Evolutionary conservation across 2,888 invertebrate genomes (phyloP), one percentile per base, ranked within the genome.

Genomic region (Drosophila formosana): DNA sequence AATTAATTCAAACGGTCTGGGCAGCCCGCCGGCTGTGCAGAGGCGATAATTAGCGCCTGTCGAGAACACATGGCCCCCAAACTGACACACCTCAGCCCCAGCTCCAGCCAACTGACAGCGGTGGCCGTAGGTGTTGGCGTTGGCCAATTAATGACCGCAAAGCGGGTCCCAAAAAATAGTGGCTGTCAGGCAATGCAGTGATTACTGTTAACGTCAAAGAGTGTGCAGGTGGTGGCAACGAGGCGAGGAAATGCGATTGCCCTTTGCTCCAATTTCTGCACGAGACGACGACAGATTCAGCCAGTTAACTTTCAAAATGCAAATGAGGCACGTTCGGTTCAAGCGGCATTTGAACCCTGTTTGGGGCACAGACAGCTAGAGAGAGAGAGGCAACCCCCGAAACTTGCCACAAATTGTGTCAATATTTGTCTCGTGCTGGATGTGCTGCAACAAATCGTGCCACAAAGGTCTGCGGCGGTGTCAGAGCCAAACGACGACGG

Each of bases 381-480:
- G 26, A 9, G 13, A 4, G n/a, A 39, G 63, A 37, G 74, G 63
- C 52, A 63, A 67, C 51, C 77, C 80, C 28, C 49, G 43, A 67
- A 56, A 66, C 78, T 82, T 86, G 83, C 83, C 83, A 82, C 88
- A 83, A 83, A 83, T 83, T 83, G 83, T 83, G 83, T 83, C 83
- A 83, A 83, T 83, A 83, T 83, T 83, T 83, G 83, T 83, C 83
- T 83, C 83, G 83, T 83, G 83, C 89, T 58, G 87, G 81, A 86
- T 86, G 88, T 75, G 82, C 79, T 91, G 92, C 89, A 92, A 91
- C 90, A 91, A 91, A 91, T 92, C 92, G 91, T 91, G 92, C 90
- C 82, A 76, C 87, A 91, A 91, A 90, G 92, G 91, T 91, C 91
- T 91, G 76, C 82, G 67, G 72, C 82, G 89, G 90, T 91, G 91